Base-by-base conservation (phyloP, 1,140 invertebrate genomes). In the Drosophila truncata region DNA sequence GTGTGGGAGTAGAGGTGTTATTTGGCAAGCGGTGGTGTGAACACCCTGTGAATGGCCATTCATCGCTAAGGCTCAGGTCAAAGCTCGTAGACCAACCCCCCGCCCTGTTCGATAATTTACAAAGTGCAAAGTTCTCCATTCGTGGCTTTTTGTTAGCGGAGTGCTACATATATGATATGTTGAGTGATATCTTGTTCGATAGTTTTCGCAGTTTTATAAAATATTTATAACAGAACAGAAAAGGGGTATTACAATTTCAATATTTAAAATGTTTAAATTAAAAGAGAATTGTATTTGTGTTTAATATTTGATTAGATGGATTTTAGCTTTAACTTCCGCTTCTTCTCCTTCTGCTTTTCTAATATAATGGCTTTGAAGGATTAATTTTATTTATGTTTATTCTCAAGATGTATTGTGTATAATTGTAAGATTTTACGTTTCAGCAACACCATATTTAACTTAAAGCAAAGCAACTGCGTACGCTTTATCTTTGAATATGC, bases 21-120 rank as follows among this genome's bases (percentile, higher is more conserved):
- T 8, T 33, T 33, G n/a, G n/a, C 29, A 13, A 18, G 41, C 16
- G 20, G 23, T 71, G 67, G 65, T 49, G 69, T 59, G 69, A 71
- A 72, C 66, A 58, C 33, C 37, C 27, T 42, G 46, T 37, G 64
- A 65, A 47, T 46, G 64, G 42, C 64, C 41, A 47, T 67, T 67
- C 42, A 65, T 31, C 16, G 61, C n/a, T 10, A 20, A 16, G 42
- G 49, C 54, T 37, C 33, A 37, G 65, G 39, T 60, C 20, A 46
- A 44, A 39, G 67, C 67, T 60, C 67, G 67, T 10, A 23, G 25
- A 13, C 46, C 27, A 71, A 41, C 46, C 25, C n/a, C n/a, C 33
- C 33, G 49, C 39, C 29, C 37, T 18, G 49, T 70, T 69, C 65
- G 65, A 49, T 72, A 39, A 72, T 71, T 72, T 71, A 59, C 50